Evolutionary conservation across 1,140 invertebrate genomes (phyloP).

Genomic region (Sweltsa coloradensis): DNA sequence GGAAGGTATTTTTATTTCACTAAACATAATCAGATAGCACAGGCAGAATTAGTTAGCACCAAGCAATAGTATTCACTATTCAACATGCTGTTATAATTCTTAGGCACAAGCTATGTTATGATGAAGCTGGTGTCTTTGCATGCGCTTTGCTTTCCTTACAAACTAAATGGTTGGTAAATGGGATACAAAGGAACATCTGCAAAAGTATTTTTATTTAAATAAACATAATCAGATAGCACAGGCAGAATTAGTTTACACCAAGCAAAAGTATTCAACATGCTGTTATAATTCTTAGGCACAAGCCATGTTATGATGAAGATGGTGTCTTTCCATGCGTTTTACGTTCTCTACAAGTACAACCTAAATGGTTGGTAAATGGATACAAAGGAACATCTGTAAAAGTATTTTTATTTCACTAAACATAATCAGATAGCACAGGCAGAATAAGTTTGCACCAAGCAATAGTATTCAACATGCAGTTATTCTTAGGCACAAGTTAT

Average conservation of each 20-base stretch:
- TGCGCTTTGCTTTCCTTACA: no score
- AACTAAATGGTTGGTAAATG: no score
- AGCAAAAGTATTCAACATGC: background rate
- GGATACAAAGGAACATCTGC: no score
- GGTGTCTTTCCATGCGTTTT: no score
- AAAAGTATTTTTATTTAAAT: no score
- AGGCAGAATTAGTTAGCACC: slow-evolving; percentile 6
- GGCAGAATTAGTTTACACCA: slow-evolving; percentile 7
- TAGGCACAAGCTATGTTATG: background rate
- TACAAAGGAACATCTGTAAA: no score
- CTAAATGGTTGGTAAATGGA: no score
- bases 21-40: background rate
- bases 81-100: background rate
- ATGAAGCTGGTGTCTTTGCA: no score
- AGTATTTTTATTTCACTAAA: no score
- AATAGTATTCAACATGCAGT: background rate
- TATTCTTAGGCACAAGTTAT: background rate
- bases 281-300: background rate
- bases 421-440: no score
- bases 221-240: no score
- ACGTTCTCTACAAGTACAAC: no score
- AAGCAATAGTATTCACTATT: background rate
- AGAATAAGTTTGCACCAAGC: slow-evolving; percentile 4
- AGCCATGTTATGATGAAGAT: background rate
- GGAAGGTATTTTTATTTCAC: background rate